Evolutionary conservation across 1,140 invertebrate genomes (phyloP), one percentile per base, ranked within the genome.

Genomic region (Zaprionus inermis): DNA sequence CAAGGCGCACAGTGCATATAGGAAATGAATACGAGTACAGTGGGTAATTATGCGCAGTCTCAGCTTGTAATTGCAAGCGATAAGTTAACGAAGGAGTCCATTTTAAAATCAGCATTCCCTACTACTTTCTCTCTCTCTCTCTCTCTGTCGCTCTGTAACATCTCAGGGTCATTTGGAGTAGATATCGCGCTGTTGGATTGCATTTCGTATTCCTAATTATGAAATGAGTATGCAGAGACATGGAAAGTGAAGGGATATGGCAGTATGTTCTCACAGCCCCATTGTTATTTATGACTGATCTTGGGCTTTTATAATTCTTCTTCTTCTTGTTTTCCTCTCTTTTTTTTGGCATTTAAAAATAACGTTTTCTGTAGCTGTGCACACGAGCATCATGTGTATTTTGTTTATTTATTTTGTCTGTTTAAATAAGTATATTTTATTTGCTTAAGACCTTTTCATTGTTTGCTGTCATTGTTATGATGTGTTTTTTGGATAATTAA

Each of bases 41-140:
- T 7, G 67, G 68, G 66, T 60, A 81, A 77, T 81, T 81, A 77
- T 74, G 24, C 81, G 78, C 78, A 77, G 61, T 69, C 78, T 71
- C 74, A 55, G 61, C 56, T 51, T 16, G 14, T 30, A 46, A 57
- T 41, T 22, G 64, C 38, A 46, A 41, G 22, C 34, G 38, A 57
- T 36, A 57, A 36, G 11, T 22, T 18, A 36, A 66, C n/a, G 36
- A 44, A 66, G 57, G 51, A 24, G 16, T 12, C 11, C 12, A 38
- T 38, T 38, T 38, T n/a, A 12, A 38, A 7, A 12, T 28, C 32
- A 16, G 32, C n/a, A 9, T 44, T 44, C 38, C 38, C 38, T 16
- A 44, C 38, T 63, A 12, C 30, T 32, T 32, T 36, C 5, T 51
- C 6, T 49, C 12, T 30, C 12, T 32, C 2, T 61, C 7, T 49